These are phyloP conservation scores for Mus spicilegus DNA, from an alignment of 2,113 vertebrate genomes.

Conservation along the genomic window DNA sequence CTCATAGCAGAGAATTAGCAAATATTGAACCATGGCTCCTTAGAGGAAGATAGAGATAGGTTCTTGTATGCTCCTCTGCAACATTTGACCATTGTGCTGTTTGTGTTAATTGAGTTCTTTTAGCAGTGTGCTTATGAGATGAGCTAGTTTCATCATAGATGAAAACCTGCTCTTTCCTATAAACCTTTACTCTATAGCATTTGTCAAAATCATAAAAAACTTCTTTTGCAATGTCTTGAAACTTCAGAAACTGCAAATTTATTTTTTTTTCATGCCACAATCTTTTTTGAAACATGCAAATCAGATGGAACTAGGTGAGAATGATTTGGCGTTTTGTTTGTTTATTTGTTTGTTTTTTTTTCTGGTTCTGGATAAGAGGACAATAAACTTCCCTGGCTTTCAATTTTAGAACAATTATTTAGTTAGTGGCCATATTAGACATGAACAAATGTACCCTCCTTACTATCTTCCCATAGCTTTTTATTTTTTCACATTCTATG, in stretches of 20 bases:
- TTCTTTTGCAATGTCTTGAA: neutral
- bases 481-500: neutral
- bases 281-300: conserved; percentile 27
- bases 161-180: neutral
- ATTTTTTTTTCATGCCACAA: neutral
- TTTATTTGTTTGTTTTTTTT: neutral
- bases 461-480: neutral
- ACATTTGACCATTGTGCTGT: neutral
- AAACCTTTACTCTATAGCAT: neutral
- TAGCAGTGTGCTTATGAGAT: neutral
- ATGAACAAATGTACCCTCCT: neutral
- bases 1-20: neutral
- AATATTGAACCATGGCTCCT: neutral
- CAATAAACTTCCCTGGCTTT: neutral
- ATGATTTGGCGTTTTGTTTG: neutral
- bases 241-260: neutral
- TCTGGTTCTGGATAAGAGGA: neutral
- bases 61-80: neutral
- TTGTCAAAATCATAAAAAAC: neutral
- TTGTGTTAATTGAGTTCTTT: neutral
- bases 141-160: neutral
- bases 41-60: neutral
- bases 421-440: neutral
- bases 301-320: neutral
- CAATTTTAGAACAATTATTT: neutral